phyloP scores from a whole-genome alignment of 2,113 vertebrate species.

The Neotoma lepida region DNA sequence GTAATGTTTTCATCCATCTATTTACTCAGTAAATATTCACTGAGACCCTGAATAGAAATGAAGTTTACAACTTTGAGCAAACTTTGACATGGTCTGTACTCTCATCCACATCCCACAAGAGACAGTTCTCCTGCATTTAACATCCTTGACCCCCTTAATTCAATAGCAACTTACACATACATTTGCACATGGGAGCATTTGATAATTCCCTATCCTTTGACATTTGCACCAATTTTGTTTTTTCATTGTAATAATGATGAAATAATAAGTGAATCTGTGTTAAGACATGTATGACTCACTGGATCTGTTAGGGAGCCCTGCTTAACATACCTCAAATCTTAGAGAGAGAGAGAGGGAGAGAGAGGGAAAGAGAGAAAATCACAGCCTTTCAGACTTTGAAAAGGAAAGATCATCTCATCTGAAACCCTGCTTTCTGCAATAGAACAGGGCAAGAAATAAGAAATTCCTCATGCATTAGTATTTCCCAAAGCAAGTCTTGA shows the following conservation, averaged over 20 bases:
- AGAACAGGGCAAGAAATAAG: background rate
- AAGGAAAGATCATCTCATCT: background rate
- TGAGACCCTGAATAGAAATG: background rate
- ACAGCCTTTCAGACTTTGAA: background rate
- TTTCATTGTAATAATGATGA: constrained; percentile 2
- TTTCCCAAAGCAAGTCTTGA: background rate
- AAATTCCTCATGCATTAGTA: background rate
- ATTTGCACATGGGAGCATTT: background rate
- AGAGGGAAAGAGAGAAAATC: background rate
- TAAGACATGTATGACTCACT: background rate
- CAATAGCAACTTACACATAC: background rate
- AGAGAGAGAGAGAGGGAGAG: background rate
- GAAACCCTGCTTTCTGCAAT: background rate
- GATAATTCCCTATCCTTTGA: too few relatives aligned
- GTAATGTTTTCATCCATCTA: constrained; percentile 28
- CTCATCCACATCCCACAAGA: background rate
- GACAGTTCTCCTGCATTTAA: background rate
- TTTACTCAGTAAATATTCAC: background rate
- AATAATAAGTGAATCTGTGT: background rate
- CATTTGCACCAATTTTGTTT: background rate
- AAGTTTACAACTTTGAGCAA: background rate
- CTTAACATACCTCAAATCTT: background rate
- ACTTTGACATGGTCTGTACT: background rate
- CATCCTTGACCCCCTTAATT: background rate
- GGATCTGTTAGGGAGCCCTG: constrained; percentile 15